Conservation (phyloP, 1,140 invertebrate genomes). For the Aleiodes sp. region DNA sequence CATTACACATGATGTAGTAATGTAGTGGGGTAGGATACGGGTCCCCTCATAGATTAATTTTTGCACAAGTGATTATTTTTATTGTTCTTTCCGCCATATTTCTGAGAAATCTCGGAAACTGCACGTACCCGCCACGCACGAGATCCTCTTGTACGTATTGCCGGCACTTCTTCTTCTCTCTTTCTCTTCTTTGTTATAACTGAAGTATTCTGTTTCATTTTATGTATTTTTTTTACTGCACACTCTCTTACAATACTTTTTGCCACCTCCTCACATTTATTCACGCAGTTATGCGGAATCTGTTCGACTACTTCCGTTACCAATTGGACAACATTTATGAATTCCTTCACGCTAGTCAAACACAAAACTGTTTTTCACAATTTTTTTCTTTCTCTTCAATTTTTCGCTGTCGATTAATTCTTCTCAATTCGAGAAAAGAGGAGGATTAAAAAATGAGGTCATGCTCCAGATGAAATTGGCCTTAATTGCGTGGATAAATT, state of each 20-base stretch:
- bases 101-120: conserved; percentile 64
- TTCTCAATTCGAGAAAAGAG: too few relatives aligned
- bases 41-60: conserved; percentile 52
- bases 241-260: neutral
- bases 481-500: neutral
- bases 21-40: conserved; percentile 5
- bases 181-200: conserved; percentile 18
- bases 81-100: conserved; percentile 65
- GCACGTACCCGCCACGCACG: conserved; percentile 52
- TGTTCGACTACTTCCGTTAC: conserved; percentile 18
- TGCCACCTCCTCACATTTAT: conserved; percentile 15
- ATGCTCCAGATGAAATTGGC: too few relatives aligned
- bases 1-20: too few relatives aligned
- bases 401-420: neutral
- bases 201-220: neutral
- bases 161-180: conserved; percentile 18
- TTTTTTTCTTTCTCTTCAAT: neutral
- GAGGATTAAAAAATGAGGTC: too few relatives aligned
- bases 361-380: neutral
- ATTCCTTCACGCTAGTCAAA: conserved; percentile 6
- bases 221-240: neutral
- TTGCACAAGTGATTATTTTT: conserved; percentile 65
- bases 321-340: neutral
- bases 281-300: conserved; percentile 25
- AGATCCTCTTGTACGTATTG: conserved; percentile 47